Conservation (phyloP, 2,888 invertebrate genomes). For the Megaustenia siamemsis region DNA sequence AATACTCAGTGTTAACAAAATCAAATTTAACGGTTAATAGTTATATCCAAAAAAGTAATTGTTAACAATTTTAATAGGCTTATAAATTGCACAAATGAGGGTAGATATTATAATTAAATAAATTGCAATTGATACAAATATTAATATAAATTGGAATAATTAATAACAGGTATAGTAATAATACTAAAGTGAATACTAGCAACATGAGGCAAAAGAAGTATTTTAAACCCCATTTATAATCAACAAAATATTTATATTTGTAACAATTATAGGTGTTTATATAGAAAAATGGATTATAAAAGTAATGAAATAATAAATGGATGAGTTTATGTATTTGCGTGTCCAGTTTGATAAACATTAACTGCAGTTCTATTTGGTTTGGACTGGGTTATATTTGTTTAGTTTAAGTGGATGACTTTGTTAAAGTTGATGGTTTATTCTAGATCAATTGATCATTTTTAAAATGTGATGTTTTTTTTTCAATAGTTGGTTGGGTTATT, state of each 20-base stretch:
- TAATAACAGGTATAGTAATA: neutral
- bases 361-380: too few species aligned
- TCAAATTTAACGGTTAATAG: neutral
- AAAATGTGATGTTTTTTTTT: too few species aligned
- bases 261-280: neutral
- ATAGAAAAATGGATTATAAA: too few species aligned
- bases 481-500: too few species aligned
- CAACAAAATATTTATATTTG: neutral
- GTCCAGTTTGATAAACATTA: too few species aligned
- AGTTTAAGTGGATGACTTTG: too few species aligned
- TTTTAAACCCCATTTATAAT: neutral
- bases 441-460: too few species aligned
- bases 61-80: neutral
- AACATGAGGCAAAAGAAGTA: neutral
- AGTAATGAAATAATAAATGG: too few species aligned
- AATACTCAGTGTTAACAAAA: conserved; percentile 18
- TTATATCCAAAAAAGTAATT: neutral
- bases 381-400: too few species aligned
- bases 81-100: neutral
- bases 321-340: too few species aligned
- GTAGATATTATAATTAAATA: neutral
- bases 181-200: neutral
- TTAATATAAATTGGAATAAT: neutral
- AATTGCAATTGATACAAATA: neutral
- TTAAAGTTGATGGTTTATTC: too few species aligned